Conservation (phyloP, 2,797 vertebrate species). For the Heliangelus exortis region DNA sequence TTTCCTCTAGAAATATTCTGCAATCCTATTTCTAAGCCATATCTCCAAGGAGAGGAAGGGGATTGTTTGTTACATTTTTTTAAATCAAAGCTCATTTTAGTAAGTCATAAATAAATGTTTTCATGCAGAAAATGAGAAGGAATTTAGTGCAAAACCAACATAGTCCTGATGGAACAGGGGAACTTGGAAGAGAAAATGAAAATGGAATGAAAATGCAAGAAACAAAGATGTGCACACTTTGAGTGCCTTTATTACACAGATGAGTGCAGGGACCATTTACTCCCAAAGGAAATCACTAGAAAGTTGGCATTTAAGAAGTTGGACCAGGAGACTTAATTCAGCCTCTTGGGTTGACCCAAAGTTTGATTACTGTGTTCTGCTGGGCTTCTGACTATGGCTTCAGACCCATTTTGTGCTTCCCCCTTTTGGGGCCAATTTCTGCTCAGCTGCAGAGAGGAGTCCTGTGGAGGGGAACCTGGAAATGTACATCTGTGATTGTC, state of each 20-base stretch:
- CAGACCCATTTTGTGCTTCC: not conserved
- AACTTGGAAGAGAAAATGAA: slow-evolving; percentile 18
- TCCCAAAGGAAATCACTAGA: slow-evolving; percentile 25
- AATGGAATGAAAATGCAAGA: slow-evolving; percentile 22
- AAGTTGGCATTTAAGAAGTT: not conserved
- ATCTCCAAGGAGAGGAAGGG: not conserved
- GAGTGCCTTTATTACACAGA: not conserved
- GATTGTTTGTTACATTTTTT: not conserved
- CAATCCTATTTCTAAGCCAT: slow-evolving; percentile 53
- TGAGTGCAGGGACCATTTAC: not conserved
- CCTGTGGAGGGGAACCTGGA: not conserved
- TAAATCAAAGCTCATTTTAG: slow-evolving; percentile 52
- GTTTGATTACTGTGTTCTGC: not conserved
- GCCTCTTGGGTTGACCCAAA: not conserved
- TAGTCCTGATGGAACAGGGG: not conserved
- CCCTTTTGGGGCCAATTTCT: not conserved
- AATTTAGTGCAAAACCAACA: not conserved
- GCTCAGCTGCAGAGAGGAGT: not conserved
- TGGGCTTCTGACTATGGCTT: not conserved
- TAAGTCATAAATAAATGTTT: slow-evolving; percentile 21
- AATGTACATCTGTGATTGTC: accelerated
- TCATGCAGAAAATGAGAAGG: not conserved
- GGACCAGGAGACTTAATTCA: not conserved
- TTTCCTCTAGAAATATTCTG: slow-evolving; percentile 60
- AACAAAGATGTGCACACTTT: not conserved